These are phyloP conservation scores for Clytia hemisphaerica DNA, from an alignment of 30 jellyfish, hydroid and myxozoan genomes.

Conservation along the genomic window DNA sequence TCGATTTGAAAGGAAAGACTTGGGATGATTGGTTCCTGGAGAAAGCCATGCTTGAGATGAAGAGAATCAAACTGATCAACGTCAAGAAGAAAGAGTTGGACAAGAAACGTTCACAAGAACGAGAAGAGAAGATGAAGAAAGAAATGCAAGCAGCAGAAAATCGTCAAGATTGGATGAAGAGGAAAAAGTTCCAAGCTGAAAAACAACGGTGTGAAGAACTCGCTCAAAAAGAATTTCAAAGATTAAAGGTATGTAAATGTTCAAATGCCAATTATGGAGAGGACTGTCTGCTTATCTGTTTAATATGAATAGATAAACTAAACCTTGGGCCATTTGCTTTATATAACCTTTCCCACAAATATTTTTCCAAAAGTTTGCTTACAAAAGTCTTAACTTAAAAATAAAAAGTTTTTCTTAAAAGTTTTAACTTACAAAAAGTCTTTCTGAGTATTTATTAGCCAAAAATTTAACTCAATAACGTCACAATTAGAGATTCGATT, in stretches of 20 bases:
- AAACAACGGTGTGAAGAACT: conserved; percentile 33
- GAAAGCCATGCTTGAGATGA: conserved; percentile 44
- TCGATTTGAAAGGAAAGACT: too few relatives aligned
- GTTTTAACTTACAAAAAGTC: too few relatives aligned
- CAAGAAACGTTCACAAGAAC: conserved; percentile 1
- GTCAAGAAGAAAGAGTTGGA: conserved; percentile 9
- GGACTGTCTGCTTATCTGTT: too few relatives aligned
- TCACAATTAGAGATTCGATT: neutral
- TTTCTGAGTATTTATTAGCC: too few relatives aligned
- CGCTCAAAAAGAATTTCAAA: conserved; percentile 53
- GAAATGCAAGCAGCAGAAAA: conserved; percentile 31
- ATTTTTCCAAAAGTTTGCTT: too few relatives aligned
- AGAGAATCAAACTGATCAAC: conserved; percentile 16
- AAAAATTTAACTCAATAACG: too few relatives aligned
- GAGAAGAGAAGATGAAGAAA: conserved; percentile 34
- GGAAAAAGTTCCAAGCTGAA: conserved; percentile 34
- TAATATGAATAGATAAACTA: too few relatives aligned
- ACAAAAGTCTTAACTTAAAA: too few relatives aligned
- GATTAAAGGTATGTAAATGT: conserved; percentile 19
- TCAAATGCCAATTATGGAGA: too few relatives aligned
- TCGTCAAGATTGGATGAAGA: conserved; percentile 46
- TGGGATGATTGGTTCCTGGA: conserved; percentile 79
- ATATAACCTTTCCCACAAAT: too few relatives aligned
- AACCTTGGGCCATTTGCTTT: too few relatives aligned
- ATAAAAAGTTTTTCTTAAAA: too few relatives aligned